Evolutionary conservation across 2,888 invertebrate species (phyloP).

Genomic region (Marronus borbonicus): DNA sequence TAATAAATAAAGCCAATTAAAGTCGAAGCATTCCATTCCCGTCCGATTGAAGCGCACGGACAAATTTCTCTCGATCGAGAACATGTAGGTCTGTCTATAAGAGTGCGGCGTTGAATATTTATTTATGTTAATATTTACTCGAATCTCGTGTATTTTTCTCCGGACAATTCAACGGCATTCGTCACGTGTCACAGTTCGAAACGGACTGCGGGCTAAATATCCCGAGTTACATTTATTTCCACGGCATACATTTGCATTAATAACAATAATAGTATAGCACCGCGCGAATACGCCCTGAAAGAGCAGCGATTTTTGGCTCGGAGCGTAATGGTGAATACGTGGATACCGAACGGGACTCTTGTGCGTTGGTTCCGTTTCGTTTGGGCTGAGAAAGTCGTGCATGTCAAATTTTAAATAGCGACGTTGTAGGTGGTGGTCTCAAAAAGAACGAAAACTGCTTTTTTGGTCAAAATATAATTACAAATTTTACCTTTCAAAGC

Average conservation of each 20-base stretch:
- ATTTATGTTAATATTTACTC: slow-evolving; percentile 39
- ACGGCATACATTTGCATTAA: slow-evolving; percentile 60
- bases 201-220: slow-evolving; percentile 22
- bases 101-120: slow-evolving; percentile 15
- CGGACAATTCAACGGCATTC: slow-evolving; percentile 14
- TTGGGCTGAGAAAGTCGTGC: slow-evolving; percentile 48
- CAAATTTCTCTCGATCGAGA: slow-evolving; percentile 28
- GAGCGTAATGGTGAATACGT: too few relatives aligned
- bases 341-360: too few relatives aligned
- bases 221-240: slow-evolving; percentile 50
- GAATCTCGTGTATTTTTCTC: slow-evolving; percentile 24
- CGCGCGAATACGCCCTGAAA: slow-evolving; percentile 47
- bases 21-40: neutral
- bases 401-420: slow-evolving; percentile 54
- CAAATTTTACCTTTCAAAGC: too few relatives aligned
- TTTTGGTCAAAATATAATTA: too few relatives aligned
- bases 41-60: neutral
- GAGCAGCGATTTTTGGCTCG: neutral
- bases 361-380: slow-evolving; percentile 53
- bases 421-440: slow-evolving; percentile 7
- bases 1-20: slow-evolving; percentile 11
- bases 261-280: slow-evolving; percentile 57
- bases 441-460: neutral
- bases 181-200: slow-evolving; percentile 37
- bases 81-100: neutral